Percentiles rank a stretch among this genome's conserved stretches.
These are phyloP conservation scores for Pseudachorutes palmiensis DNA, from an alignment of 1,140 invertebrate species.

Conservation along the genomic window DNA sequence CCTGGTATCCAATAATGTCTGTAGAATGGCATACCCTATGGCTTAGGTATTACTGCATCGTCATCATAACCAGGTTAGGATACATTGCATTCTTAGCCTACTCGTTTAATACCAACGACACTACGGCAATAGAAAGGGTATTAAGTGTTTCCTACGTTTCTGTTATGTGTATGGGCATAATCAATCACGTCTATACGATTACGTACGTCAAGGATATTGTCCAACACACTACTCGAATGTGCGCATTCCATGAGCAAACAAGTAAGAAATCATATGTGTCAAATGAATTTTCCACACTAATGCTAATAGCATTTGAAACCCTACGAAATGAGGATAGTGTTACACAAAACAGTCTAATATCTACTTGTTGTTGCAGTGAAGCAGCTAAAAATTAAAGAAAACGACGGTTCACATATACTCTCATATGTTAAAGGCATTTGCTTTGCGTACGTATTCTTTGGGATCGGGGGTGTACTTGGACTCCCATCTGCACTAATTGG, in stretches of 20 bases:
- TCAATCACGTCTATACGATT: neutral
- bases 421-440: neutral
- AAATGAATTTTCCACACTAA: too few relatives aligned
- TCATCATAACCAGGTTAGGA: neutral
- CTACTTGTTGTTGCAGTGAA: neutral
- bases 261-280: too few relatives aligned
- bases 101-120: neutral
- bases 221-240: neutral
- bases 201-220: neutral
- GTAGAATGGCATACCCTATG: neutral
- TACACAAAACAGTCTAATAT: neutral
- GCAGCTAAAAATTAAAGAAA: neutral
- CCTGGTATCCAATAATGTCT: too few relatives aligned
- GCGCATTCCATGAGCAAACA: neutral
- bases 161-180: neutral
- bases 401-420: neutral
- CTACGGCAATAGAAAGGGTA: neutral
- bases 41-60: neutral
- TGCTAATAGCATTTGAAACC: neutral
- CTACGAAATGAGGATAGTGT: neutral
- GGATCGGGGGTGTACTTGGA: neutral
- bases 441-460: neutral
- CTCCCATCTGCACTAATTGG: neutral
- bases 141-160: neutral
- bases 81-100: neutral